These are phyloP conservation scores for Aplochiton taeniatus DNA, from an alignment of 2,797 vertebrate species.

Conservation along the genomic window DNA sequence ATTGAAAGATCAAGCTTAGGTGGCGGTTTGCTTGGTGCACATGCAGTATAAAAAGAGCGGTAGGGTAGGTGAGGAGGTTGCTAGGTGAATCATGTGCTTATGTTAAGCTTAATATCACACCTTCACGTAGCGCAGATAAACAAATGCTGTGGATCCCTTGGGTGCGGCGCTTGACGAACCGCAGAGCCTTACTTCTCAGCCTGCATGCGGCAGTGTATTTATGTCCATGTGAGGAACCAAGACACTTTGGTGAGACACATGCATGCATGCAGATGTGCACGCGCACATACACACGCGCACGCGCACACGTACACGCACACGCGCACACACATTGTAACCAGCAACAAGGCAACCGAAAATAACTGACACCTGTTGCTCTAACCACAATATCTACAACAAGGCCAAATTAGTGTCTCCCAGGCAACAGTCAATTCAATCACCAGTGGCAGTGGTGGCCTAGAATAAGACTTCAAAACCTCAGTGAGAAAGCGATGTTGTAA, in stretches of 20 bases:
- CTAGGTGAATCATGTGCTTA: slow-evolving; percentile 41
- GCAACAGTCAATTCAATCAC: slow-evolving; percentile 73
- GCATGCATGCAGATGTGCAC: slow-evolving; percentile 43
- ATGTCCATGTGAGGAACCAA: slow-evolving; percentile 70
- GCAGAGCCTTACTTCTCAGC: slow-evolving; percentile 62
- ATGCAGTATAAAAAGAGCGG: slow-evolving; percentile 25
- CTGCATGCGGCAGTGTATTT: slow-evolving; percentile 71
- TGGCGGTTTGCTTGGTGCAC: slow-evolving; percentile 51
- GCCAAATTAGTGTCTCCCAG: slow-evolving; percentile 76
- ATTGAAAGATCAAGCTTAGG: slow-evolving; percentile 68
- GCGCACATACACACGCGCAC: slow-evolving; percentile 30
- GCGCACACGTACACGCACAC: slow-evolving; percentile 31
- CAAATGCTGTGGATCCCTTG: slow-evolving; percentile 73
- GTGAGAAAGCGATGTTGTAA: slow-evolving; percentile 46
- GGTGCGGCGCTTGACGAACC: slow-evolving; percentile 63
- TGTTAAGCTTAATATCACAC: slow-evolving; percentile 52
- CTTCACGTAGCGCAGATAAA: slow-evolving; percentile 67
- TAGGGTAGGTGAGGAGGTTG: slow-evolving; percentile 5
- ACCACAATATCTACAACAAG: slow-evolving; percentile 75
- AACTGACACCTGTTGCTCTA: slow-evolving; percentile 79
- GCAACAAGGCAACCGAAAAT: slow-evolving; percentile 70
- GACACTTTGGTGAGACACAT: slow-evolving; percentile 61
- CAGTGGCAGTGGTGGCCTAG: slow-evolving; percentile 59
- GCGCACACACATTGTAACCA: slow-evolving; percentile 49
- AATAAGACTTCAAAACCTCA: slow-evolving; percentile 53